Evolutionary conservation across 2,888 invertebrate species (phyloP), one percentile per base, ranked within the genome.

Genomic region (Lithodes maja): DNA sequence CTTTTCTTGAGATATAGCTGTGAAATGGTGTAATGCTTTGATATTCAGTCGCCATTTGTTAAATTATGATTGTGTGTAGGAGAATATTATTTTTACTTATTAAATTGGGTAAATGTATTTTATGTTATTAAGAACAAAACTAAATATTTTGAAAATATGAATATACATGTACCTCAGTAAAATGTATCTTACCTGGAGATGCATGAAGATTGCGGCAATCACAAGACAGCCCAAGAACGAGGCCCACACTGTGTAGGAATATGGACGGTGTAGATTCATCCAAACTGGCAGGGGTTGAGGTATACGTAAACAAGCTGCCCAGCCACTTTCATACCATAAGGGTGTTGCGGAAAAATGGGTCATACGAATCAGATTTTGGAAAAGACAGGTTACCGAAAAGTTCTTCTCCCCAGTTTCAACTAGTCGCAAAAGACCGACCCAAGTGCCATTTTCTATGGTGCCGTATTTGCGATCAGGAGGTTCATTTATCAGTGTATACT

Each of bases 361-460:
- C 74, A 74, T 17, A 12, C 85, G 81, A 2, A 81, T 71, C 33
- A 78, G 2, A 49, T 33, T 89, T 12, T 75, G 50, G 7, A 54
- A 52, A 15, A 85, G 83, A 55, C 9, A 17, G 53, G 77, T 85
- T 1, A 83, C 81, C 15, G 85, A 69, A 68, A 89, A 89, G 7
- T 85, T 75, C 15, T 81, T 85, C 17, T 77, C 83, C 12, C 77
- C 55, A n/a, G 77, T 61, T 0, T 68, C 50, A 15, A 89, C 17
- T 71, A 69, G 53, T 52, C 89, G 83, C 3, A 85, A 52, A 12
- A 89, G 3, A 0, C 85, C 89, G 49, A 50, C 53, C 85, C 89
- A 89, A 0, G 83, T 61, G 0, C 89, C 85, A 77, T 89, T 89
- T 53, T 85, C 83, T 5, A 68, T 55, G 12, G 33, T 49, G 1